Conservation (phyloP, 2,113 vertebrate genomes). For the Megaceryle maxima region DNA sequence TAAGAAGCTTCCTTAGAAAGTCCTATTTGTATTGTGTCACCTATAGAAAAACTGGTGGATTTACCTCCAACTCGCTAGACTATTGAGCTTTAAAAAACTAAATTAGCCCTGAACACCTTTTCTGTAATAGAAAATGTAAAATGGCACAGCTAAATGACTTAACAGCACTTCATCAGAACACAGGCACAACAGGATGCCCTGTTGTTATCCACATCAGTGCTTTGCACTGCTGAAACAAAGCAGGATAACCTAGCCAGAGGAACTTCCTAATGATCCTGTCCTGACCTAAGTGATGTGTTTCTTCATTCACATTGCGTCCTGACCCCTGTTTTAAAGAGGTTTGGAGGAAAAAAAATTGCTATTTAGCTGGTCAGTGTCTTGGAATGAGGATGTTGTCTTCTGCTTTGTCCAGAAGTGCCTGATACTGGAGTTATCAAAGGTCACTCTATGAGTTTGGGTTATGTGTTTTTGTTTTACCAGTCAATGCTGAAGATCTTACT, state of each 20-base stretch:
- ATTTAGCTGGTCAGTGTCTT: not conserved
- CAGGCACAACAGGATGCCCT: not conserved
- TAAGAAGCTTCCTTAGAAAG: not conserved
- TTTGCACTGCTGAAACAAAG: not conserved
- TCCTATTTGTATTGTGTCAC: not conserved
- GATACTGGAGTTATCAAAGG: not conserved
- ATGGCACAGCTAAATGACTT: not conserved
- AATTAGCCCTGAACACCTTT: not conserved
- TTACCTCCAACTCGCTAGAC: not conserved
- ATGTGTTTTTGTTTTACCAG: slow-evolving; percentile 38
- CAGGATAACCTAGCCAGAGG: not conserved
- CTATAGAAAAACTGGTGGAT: not conserved
- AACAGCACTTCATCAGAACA: not conserved
- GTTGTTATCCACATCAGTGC: not conserved
- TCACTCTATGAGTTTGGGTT: not conserved
- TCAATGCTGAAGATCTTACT: slow-evolving; percentile 20
- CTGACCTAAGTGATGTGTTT: not conserved
- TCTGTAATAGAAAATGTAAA: not conserved
- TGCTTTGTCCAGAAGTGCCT: not conserved
- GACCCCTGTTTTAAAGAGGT: not conserved
- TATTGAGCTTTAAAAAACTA: not conserved
- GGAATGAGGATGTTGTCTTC: not conserved
- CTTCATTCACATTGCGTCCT: not conserved
- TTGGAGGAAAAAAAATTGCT: not conserved
- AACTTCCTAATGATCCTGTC: not conserved